phyloP scores from a whole-genome alignment of 2,888 invertebrate species.

The Listrodromus nycthemerus region DNA sequence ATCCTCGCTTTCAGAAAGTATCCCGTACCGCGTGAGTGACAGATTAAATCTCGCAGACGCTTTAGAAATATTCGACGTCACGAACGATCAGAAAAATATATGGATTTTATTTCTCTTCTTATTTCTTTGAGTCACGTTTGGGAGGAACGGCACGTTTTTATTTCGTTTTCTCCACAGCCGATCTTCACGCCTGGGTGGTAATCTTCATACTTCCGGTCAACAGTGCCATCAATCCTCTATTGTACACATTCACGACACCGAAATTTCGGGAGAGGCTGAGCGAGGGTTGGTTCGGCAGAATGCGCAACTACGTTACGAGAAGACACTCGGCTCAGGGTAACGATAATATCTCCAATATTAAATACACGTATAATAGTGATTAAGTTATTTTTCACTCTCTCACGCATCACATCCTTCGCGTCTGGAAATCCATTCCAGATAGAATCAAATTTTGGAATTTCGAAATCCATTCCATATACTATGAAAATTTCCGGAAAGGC shows the following conservation, averaged over 20 bases:
- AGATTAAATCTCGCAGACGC: slow-evolving; percentile 33
- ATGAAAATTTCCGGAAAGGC: too few species aligned
- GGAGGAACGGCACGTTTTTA: slow-evolving; percentile 29
- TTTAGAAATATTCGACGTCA: slow-evolving; percentile 58
- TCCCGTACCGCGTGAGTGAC: slow-evolving; percentile 84
- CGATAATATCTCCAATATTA: background rate
- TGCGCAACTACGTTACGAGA: slow-evolving; percentile 72
- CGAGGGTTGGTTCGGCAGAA: slow-evolving; percentile 76
- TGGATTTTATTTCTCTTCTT: background rate
- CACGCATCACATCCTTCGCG: too few species aligned
- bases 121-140: slow-evolving; percentile 27
- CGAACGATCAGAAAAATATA: slow-evolving; percentile 25
- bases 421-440: too few species aligned
- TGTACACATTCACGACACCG: slow-evolving; percentile 89
- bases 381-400: too few species aligned
- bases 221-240: slow-evolving; percentile 88
- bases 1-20: slow-evolving; percentile 86
- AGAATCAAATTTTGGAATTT: too few species aligned
- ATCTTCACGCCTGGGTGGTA: slow-evolving; percentile 88
- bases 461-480: too few species aligned
- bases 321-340: slow-evolving; percentile 73
- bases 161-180: slow-evolving; percentile 83
- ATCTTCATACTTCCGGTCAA: slow-evolving; percentile 89
- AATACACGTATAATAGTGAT: background rate
- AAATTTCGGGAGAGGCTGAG: slow-evolving; percentile 87